phyloP scores from a whole-genome alignment of 2,888 invertebrate genomes.

The Celastrina argiolus region DNA sequence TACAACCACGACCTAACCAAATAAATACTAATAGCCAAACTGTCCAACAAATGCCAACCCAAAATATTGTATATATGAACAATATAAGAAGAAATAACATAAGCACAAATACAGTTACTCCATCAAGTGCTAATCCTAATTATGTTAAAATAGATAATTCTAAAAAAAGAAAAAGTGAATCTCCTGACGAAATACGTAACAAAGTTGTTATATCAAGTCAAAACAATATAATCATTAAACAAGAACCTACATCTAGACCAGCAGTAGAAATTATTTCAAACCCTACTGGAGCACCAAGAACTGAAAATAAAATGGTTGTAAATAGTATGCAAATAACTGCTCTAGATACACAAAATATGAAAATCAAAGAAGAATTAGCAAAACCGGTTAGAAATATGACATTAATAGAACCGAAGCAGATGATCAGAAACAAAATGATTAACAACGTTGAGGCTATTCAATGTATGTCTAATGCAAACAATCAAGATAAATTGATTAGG shows the following conservation, averaged over 20 bases:
- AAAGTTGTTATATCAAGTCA: slow-evolving; percentile 34
- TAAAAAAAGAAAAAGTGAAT: slow-evolving; percentile 62
- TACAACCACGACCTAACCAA: slow-evolving; percentile 51
- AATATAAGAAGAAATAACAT: slow-evolving; percentile 28
- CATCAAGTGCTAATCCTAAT: slow-evolving; percentile 26
- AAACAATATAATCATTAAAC: slow-evolving; percentile 29
- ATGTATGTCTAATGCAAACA: slow-evolving; percentile 30
- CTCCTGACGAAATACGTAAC: slow-evolving; percentile 53
- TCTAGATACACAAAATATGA: slow-evolving; percentile 32
- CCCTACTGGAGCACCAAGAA: slow-evolving; percentile 43
- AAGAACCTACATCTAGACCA: slow-evolving; percentile 23
- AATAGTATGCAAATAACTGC: slow-evolving; percentile 35
- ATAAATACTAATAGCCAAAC: slow-evolving; percentile 28
- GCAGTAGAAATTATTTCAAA: slow-evolving; percentile 29
- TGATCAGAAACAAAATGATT: slow-evolving; percentile 26
- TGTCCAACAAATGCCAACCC: slow-evolving; percentile 22
- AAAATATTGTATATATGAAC: slow-evolving; percentile 31
- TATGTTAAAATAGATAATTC: slow-evolving; percentile 34
- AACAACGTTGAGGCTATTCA: slow-evolving; percentile 22
- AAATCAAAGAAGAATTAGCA: slow-evolving; percentile 34
- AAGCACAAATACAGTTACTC: slow-evolving; percentile 24
- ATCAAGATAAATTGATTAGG: slow-evolving; percentile 57
- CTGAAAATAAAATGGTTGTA: slow-evolving; percentile 34
- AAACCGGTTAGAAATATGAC: slow-evolving; percentile 29
- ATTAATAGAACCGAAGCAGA: slow-evolving; percentile 28